Evolutionary conservation across 2,113 vertebrate genomes (phyloP), one percentile per base, ranked within the genome.

Genomic region (Phalacrocorax brasilianus): DNA sequence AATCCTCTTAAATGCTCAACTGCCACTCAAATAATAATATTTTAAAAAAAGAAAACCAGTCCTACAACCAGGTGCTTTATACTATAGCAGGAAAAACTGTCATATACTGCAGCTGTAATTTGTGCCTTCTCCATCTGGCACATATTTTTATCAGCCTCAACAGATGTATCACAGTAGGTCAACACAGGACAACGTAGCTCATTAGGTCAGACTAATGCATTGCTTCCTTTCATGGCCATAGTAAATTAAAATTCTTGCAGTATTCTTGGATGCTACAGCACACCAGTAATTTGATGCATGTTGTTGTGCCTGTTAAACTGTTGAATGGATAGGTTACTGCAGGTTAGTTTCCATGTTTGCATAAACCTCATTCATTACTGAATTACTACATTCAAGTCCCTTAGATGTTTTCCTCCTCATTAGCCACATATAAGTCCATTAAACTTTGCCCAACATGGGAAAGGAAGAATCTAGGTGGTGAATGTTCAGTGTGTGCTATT

Each of bases 381-480:
- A 76, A 7, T 91, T 92, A 47, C 63, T 96, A 68, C 32, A 65
- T 81, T 52, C 13, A 56, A 78, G 65, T 71, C 56, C 71, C 47
- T 62, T 92, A 71, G 52, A 85, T 90, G 50, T 93, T 96, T 92
- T 96, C 77, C 63, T 91, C 58, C 72, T 95, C 80, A 59, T 95
- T 94, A 97, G 76, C 91, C 65, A 86, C 81, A 91, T 74, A 47
- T 81, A 96, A 91, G 53, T 66, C 62, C 56, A 89, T 94, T 93
- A 94, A 91, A 76, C 65, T 94, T 87, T 96, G 89, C 66, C 66
- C 75, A 96, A 63, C 62, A 59, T 67, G 50, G 72, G 56, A 93
- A 95, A 45, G 74, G 49, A 91, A 85, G 44, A 93, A 91, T 81
- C 52, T 93, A 67, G 49, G 59, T 85, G 38, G 71, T 63, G 63